phyloP scores from a whole-genome alignment of 1,140 invertebrate genomes.

The Lanistes nyassanus region DNA sequence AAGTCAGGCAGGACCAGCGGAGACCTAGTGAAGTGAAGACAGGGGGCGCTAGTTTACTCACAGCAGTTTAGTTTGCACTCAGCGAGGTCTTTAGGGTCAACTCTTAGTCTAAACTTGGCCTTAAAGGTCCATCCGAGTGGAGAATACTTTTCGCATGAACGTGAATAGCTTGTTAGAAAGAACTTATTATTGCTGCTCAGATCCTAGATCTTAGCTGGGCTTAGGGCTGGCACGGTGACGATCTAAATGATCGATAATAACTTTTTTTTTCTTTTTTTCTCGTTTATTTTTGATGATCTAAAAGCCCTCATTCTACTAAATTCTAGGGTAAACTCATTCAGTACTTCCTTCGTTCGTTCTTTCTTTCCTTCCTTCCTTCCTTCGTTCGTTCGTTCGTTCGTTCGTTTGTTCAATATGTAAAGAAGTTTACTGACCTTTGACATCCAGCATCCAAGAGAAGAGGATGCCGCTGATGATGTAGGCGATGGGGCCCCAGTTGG shows the following conservation, averaged over 20 bases:
- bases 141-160: no score
- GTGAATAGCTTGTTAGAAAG: neutral
- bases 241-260: no score
- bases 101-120: neutral
- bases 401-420: neutral
- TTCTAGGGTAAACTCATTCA: neutral
- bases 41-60: neutral
- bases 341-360: neutral
- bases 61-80: neutral
- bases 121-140: neutral
- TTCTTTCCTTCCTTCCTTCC: neutral
- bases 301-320: no score
- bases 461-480: conserved; percentile 65
- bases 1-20: neutral
- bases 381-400: neutral
- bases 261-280: neutral
- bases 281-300: no score
- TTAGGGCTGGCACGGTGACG: no score
- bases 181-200: no score
- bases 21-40: conserved; percentile 3
- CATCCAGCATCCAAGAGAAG: conserved; percentile 61
- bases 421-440: conserved; percentile 35
- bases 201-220: no score
- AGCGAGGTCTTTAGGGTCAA: no score
- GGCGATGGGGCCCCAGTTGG: conserved; percentile 68